Percentiles rank a stretch among this genome's conserved stretches.
These are phyloP conservation scores for Heliopora coerulea DNA, from an alignment of 92 coral and sea anemone species.

Conservation along the genomic window DNA sequence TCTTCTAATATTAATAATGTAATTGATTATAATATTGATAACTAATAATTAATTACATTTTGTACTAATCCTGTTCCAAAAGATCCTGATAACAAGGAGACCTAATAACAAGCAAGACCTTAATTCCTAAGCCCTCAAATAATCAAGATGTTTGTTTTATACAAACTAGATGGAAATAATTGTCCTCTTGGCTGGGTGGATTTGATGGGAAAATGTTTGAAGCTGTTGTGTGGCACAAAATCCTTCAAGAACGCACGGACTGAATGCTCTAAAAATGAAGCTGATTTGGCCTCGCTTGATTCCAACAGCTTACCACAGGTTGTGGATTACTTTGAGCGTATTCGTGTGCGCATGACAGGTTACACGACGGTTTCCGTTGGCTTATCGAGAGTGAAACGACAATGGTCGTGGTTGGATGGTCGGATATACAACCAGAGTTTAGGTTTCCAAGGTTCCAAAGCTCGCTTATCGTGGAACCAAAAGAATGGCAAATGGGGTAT, in stretches of 20 bases:
- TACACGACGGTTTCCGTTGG: constrained; percentile 9
- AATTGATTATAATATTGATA: too few relatives aligned
- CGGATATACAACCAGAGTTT: not conserved
- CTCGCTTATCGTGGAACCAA: not conserved
- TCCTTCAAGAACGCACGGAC: not conserved
- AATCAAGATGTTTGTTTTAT: too few relatives aligned
- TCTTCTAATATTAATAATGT: too few relatives aligned
- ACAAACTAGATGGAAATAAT: too few relatives aligned
- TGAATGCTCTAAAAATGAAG: not conserved
- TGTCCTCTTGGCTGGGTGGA: constrained; percentile 11
- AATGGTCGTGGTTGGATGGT: constrained; percentile 15
- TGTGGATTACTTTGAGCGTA: not conserved
- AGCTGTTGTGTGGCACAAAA: not conserved
- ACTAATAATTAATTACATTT: too few relatives aligned
- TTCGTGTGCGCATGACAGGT: not conserved
- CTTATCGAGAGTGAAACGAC: not conserved
- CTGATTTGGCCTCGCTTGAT: constrained; percentile 4
- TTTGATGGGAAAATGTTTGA: not conserved
- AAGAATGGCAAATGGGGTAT: not conserved
- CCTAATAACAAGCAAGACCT: too few relatives aligned
- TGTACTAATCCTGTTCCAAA: too few relatives aligned
- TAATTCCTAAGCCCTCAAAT: too few relatives aligned
- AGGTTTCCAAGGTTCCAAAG: not conserved
- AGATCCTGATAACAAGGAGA: too few relatives aligned
- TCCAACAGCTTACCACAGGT: not conserved